Base-by-base conservation (phyloP, 2,113 vertebrate species). In the Propithecus coquereli region DNA sequence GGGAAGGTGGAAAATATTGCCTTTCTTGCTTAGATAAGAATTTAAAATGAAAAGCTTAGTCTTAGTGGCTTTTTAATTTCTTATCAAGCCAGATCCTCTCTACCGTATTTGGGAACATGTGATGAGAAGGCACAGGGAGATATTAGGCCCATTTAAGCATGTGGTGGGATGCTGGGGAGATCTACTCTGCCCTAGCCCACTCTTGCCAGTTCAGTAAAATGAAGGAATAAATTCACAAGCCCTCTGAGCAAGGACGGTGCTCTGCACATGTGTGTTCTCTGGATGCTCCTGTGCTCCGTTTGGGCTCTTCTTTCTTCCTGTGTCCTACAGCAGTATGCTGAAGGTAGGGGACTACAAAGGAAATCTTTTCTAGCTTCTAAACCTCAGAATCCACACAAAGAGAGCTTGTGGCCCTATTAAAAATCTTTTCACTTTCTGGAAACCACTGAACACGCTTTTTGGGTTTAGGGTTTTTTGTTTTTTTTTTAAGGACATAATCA, bases 21-120 rank as follows among this genome's bases (percentile, higher is more conserved):
- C 81, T 3, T 73, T 45, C 27, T 88, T 84, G 65, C 85, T 88
- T 73, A 81, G n/a, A 52, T 52, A 74, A 83, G 85, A 92, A 70
- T 84, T 87, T 87, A 25, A 94, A 65, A 65, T 73, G 37, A 76
- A 54, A 89, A 68, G 47, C 32, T 87, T 92, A 27, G 65, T 54
- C 22, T 61, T 70, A 25, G 43, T 95, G 88, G 50, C 47, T 86
- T 74, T 95, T 81, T 32, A 59, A 68, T 90, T 82, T 85, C 66
- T 83, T n/a, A 73, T 40, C 79, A 89, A 65, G 71, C 10, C 54
- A 37, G 52, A 20, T 30, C 54, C 76, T 85, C 52, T 65, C 37
- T 17, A 8, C 59, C 30, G 3, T 66, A 13, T 68, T 40, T 40
- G n/a, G 47, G 16, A 77, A 66, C 17, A 13, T 4, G 43, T n/a